Conservation (phyloP, 2,113 vertebrate species). For the Isurus oxyrinchus region DNA sequence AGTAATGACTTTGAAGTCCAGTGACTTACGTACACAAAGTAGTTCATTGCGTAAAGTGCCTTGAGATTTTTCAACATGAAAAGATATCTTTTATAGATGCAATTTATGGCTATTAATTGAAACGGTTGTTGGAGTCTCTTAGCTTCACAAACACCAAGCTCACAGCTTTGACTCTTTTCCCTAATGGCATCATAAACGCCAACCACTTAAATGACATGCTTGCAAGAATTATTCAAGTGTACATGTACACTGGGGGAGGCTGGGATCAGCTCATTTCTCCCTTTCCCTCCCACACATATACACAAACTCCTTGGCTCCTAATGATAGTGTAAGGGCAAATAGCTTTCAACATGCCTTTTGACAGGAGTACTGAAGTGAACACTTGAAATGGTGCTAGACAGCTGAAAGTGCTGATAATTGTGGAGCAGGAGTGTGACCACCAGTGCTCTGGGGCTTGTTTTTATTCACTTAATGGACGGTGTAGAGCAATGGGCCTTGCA, state of each 20-base stretch:
- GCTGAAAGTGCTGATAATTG: constrained; percentile 88
- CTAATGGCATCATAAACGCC: not conserved
- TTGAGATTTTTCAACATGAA: not conserved
- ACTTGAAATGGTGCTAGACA: constrained; percentile 83
- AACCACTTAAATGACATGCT: not conserved
- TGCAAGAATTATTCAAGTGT: not conserved
- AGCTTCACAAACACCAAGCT: not conserved
- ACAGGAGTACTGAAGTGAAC: constrained; percentile 71
- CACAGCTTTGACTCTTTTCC: not conserved
- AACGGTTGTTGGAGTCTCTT: not conserved
- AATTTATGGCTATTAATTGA: not conserved
- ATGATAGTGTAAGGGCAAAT: constrained; percentile 79
- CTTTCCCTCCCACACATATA: not conserved
- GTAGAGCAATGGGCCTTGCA: not conserved
- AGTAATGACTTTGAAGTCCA: not conserved
- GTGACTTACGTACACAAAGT: not conserved
- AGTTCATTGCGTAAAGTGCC: not conserved
- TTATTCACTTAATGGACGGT: constrained; percentile 71
- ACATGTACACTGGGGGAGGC: not conserved
- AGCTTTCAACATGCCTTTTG: constrained; percentile 86
- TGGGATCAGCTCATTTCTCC: not conserved
- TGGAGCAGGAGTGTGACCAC: constrained; percentile 74
- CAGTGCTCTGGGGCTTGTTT: constrained; percentile 77
- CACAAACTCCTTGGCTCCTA: constrained; percentile 80
- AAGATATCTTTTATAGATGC: not conserved